Evolutionary conservation across 2,797 vertebrate species (phyloP).

Genomic region (Pseudochaenichthys georgianus): DNA sequence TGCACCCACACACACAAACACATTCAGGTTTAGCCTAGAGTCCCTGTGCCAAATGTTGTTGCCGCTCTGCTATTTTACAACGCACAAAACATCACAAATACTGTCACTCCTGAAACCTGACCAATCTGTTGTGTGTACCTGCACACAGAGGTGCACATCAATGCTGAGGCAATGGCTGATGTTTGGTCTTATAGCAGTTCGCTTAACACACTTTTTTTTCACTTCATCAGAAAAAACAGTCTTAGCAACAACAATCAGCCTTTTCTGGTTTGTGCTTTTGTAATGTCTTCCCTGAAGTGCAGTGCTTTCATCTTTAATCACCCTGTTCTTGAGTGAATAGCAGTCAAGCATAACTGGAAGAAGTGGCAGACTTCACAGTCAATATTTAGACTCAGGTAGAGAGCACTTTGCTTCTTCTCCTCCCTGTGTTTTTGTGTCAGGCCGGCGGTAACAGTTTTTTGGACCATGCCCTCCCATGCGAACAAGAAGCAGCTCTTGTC

Average conservation of each 20-base stretch:
- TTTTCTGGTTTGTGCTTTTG: constrained; percentile 16
- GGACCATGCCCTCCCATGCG: constrained; percentile 7
- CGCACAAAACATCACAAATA: constrained; percentile 50
- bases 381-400: constrained; percentile 59
- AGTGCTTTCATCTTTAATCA: constrained; percentile 34
- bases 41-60: constrained; percentile 40
- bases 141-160: not conserved
- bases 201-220: not conserved
- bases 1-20: constrained; percentile 17
- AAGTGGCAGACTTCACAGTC: constrained; percentile 40
- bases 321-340: constrained; percentile 32
- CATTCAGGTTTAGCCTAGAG: constrained; percentile 32
- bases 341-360: constrained; percentile 13
- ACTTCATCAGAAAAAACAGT: not conserved
- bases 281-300: constrained; percentile 1
- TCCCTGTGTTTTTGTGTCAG: constrained; percentile 37
- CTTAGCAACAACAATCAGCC: not conserved
- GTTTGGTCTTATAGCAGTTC: not conserved
- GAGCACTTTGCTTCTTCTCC: not conserved
- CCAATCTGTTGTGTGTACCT: constrained; percentile 9
- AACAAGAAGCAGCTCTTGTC: constrained; percentile 55
- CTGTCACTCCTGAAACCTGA: constrained; percentile 39
- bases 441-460: constrained; percentile 39
- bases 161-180: constrained; percentile 1
- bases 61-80: constrained; percentile 22